Percentiles rank a stretch among this genome's conserved stretches.
phyloP scores from a whole-genome alignment of 1,140 invertebrate genomes.

The Diplogasteroides magnus region DNA sequence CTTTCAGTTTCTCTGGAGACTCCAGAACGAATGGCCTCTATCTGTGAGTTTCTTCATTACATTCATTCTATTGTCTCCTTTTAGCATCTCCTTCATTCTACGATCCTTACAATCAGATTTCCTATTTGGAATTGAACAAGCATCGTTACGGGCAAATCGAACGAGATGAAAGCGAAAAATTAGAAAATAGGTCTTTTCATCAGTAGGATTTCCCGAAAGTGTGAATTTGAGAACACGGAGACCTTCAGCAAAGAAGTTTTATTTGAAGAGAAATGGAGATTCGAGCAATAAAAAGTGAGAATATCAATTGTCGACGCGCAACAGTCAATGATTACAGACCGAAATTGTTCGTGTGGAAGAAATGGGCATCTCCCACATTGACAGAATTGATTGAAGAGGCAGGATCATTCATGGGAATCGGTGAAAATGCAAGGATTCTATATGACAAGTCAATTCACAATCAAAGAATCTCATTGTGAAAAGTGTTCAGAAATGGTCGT shows the following conservation, averaged over 20 bases:
- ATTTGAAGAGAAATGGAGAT: conserved; percentile 23
- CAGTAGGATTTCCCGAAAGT: background rate
- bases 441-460: conserved; percentile 23
- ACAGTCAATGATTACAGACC: conserved; percentile 18
- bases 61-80: background rate
- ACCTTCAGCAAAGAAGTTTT: conserved; percentile 21
- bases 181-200: conserved; percentile 21
- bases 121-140: conserved; percentile 34
- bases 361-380: conserved; percentile 26
- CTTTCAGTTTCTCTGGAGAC: too few species aligned
- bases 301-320: conserved; percentile 4
- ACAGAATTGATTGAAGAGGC: conserved; percentile 23
- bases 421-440: conserved; percentile 18
- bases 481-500: conserved; percentile 17
- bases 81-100: conserved; percentile 9
- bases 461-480: background rate
- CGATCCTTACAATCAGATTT: conserved; percentile 28
- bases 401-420: conserved; percentile 26
- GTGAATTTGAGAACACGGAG: conserved; percentile 4
- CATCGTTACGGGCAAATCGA: conserved; percentile 19
- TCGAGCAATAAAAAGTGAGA: conserved; percentile 19
- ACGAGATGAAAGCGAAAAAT: conserved; percentile 22
- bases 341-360: conserved; percentile 30
- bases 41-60: background rate
- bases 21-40: background rate